These are phyloP conservation scores for Trissoscelio sp. DNA, from an alignment of 2,888 invertebrate species.

Conservation along the genomic window DNA sequence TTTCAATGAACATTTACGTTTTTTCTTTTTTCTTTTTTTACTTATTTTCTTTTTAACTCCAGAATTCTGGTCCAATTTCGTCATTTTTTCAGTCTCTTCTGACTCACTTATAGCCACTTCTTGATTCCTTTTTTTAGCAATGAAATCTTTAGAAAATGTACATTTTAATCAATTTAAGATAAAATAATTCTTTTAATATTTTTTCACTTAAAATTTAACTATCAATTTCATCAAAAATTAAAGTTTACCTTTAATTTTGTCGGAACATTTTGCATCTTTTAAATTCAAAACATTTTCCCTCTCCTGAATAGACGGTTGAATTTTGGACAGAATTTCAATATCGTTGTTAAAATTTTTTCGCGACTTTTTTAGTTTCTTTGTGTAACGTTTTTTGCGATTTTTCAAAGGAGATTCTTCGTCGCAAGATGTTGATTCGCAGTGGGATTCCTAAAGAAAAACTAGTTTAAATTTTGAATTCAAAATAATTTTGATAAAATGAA, in stretches of 20 bases:
- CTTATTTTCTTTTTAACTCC: conserved; percentile 7
- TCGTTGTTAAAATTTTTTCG: conserved; percentile 26
- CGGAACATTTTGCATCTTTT: conserved; percentile 14
- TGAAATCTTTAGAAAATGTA: conserved; percentile 7
- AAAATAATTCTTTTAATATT: conserved; percentile 3
- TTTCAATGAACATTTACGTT: conserved; percentile 30
- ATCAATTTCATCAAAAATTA: too few relatives aligned
- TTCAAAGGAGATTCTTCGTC: conserved; percentile 24
- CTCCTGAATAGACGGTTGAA: conserved; percentile 52
- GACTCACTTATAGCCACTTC: too few relatives aligned
- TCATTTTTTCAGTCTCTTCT: conserved; percentile 15
- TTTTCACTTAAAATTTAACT: too few relatives aligned
- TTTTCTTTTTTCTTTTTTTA: conserved; percentile 3
- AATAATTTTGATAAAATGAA: neutral
- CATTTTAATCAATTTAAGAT: too few relatives aligned
- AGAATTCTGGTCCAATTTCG: neutral
- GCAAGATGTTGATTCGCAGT: conserved; percentile 37
- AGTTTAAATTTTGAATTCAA: neutral
- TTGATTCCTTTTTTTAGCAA: conserved; percentile 18
- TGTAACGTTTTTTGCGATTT: conserved; percentile 31
- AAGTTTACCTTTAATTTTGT: conserved; percentile 3
- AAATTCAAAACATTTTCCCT: conserved; percentile 45
- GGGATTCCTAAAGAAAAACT: conserved; percentile 38
- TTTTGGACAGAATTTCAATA: conserved; percentile 41
- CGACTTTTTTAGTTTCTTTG: conserved; percentile 53